Conservation (phyloP, 30 jellyfish, hydroid and myxozoan species). For the Haliclystus octoradiatus region DNA sequence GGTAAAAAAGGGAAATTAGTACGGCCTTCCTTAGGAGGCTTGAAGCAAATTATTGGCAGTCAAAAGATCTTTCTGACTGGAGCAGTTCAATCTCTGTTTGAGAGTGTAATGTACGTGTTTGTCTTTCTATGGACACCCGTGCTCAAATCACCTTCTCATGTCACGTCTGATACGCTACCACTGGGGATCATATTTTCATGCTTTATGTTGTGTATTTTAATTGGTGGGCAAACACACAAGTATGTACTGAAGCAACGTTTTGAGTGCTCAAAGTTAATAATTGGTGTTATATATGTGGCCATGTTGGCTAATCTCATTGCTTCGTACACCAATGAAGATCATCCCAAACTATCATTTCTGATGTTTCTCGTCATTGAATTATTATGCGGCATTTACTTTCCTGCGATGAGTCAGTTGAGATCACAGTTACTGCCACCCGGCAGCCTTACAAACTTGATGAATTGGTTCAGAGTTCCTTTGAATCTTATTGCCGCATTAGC, state of each 20-base stretch:
- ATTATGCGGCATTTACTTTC: slow-evolving; percentile 86
- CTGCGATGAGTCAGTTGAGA: slow-evolving; percentile 70
- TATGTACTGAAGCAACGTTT: slow-evolving; percentile 12
- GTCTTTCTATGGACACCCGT: slow-evolving; percentile 97
- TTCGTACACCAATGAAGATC: slow-evolving; percentile 75
- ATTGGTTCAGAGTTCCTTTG: slow-evolving; percentile 91
- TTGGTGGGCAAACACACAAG: slow-evolving; percentile 62
- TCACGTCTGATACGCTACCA: too few species aligned
- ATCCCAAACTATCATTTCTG: slow-evolving; percentile 65
- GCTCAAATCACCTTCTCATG: slow-evolving; percentile 72
- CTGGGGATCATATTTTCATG: slow-evolving; percentile 85
- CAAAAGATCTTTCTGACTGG: slow-evolving; percentile 62
- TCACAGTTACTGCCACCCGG: slow-evolving; percentile 58
- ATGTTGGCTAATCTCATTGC: slow-evolving; percentile 80
- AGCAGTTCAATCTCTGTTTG: slow-evolving; percentile 89
- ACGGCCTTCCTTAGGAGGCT: slow-evolving; percentile 76
- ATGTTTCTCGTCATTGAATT: slow-evolving; percentile 59
- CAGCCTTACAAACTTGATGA: slow-evolving; percentile 66
- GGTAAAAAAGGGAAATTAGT: slow-evolving; percentile 63
- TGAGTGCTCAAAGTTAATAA: slow-evolving; percentile 18
- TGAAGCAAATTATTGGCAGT: slow-evolving; percentile 37
- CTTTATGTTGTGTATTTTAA: slow-evolving; percentile 81
- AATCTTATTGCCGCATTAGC: slow-evolving; percentile 77
- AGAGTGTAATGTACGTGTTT: slow-evolving; percentile 89
- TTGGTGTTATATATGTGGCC: slow-evolving; percentile 44